Conservation (phyloP, 2,888 invertebrate species). For the Diadromus collaris region DNA sequence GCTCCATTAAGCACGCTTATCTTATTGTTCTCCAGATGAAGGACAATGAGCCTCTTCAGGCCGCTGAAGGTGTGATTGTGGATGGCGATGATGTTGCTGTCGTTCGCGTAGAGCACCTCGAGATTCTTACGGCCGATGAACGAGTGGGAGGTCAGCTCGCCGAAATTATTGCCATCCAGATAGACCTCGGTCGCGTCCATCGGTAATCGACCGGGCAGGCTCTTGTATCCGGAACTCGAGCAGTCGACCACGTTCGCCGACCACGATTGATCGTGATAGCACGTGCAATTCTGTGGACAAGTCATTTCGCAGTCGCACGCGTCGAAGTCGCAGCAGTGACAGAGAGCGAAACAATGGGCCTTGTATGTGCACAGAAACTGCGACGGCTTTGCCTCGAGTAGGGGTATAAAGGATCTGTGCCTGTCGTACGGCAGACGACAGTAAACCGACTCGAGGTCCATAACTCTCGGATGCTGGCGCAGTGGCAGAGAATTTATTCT, state of each 20-base stretch:
- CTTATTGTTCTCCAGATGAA: slow-evolving; percentile 94
- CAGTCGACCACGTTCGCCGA: slow-evolving; percentile 96
- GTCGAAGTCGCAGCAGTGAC: slow-evolving; percentile 98
- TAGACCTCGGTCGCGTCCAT: slow-evolving; percentile 98
- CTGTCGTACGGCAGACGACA: slow-evolving; percentile 93
- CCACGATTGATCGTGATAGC: slow-evolving; percentile 97
- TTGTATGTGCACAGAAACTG: slow-evolving; percentile 96
- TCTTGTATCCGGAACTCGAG: slow-evolving; percentile 89
- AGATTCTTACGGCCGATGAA: slow-evolving; percentile 96
- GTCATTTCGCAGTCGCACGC: slow-evolving; percentile 99
- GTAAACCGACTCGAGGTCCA: slow-evolving; percentile 94
- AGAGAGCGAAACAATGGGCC: slow-evolving; percentile 96
- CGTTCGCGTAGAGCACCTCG: slow-evolving; percentile 92
- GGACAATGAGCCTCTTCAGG: slow-evolving; percentile 87
- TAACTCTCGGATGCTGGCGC: slow-evolving; percentile 93
- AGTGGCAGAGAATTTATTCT: slow-evolving; percentile 92
- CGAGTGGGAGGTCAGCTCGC: slow-evolving; percentile 92
- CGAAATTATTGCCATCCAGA: slow-evolving; percentile 95
- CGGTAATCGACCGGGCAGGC: slow-evolving; percentile 93
- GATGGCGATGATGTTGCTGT: slow-evolving; percentile 91
- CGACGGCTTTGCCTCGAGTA: slow-evolving; percentile 92
- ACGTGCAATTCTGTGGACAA: slow-evolving; percentile 96
- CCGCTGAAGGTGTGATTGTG: slow-evolving; percentile 96
- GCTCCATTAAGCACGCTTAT: slow-evolving; percentile 90
- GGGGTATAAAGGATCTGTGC: slow-evolving; percentile 91